Percentiles rank a stretch among this genome's conserved stretches.
Conservation (phyloP, 2,113 vertebrate genomes). For the Struthio camelus region DNA sequence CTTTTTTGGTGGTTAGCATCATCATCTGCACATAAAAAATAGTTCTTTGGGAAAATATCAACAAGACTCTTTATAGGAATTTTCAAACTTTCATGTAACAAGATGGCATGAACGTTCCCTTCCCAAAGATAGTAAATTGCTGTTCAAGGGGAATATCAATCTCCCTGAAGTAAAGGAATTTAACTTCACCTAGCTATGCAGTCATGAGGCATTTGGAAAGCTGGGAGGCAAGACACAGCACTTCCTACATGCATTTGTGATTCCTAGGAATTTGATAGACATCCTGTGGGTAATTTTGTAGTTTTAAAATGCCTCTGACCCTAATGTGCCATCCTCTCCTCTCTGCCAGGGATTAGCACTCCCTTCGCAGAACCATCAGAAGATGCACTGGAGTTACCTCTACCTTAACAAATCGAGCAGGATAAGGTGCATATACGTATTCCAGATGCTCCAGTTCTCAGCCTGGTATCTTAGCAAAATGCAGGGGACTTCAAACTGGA, state of each 20-base stretch:
- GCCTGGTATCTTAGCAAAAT: background rate
- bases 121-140: conserved; percentile 19
- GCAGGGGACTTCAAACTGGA: background rate
- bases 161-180: background rate
- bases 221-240: background rate
- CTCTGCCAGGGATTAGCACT: background rate
- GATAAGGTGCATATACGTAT: background rate
- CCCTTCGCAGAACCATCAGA: background rate
- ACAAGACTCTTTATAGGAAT: background rate
- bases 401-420: background rate
- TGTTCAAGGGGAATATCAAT: background rate
- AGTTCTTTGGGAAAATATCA: background rate
- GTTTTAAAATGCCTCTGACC: background rate
- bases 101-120: background rate
- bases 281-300: background rate
- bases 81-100: conserved; percentile 36
- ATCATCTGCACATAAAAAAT: background rate
- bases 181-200: background rate
- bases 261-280: background rate
- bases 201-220: background rate
- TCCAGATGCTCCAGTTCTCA: background rate
- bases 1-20: background rate
- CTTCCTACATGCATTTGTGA: background rate
- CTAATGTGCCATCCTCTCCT: background rate
- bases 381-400: background rate